Evolutionary conservation across 2,888 invertebrate genomes (phyloP).

Genomic region (Piscicola geometra): DNA sequence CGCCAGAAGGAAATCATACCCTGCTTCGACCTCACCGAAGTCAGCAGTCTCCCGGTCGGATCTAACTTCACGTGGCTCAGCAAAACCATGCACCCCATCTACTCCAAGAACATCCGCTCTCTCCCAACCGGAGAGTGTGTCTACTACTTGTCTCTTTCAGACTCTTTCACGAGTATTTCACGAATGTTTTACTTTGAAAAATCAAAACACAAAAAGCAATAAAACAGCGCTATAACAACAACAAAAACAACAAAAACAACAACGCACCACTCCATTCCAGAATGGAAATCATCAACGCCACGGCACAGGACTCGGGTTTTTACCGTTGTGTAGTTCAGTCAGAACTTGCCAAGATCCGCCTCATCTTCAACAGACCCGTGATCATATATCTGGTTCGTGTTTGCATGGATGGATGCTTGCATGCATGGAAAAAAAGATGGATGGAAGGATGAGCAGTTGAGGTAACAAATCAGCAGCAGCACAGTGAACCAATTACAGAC

Average conservation of each 20-base stretch:
- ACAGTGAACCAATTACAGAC: constrained; percentile 16
- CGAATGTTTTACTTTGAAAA: no score
- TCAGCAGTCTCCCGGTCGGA: neutral
- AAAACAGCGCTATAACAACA: no score
- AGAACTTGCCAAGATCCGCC: constrained; percentile 3
- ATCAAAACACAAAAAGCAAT: no score
- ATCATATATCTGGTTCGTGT: constrained; percentile 15
- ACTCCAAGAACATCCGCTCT: neutral
- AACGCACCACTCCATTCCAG: neutral
- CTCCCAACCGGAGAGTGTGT: constrained; percentile 23
- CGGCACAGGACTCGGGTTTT: neutral
- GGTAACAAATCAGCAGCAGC: no score
- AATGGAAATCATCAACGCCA: constrained; percentile 23
- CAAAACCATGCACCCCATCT: constrained; percentile 12
- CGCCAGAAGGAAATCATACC: neutral
- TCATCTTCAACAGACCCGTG: constrained; percentile 27
- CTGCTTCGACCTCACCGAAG: neutral
- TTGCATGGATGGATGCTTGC: neutral
- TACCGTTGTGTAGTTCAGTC: constrained; percentile 23
- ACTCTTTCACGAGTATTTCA: no score
- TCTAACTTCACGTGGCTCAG: constrained; percentile 26
- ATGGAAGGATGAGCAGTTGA: no score
- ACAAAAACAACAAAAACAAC: no score
- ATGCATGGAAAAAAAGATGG: no score
- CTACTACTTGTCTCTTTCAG: no score